Evolutionary conservation across 1,140 invertebrate genomes (phyloP).

Genomic region (Papilio glaucus): DNA sequence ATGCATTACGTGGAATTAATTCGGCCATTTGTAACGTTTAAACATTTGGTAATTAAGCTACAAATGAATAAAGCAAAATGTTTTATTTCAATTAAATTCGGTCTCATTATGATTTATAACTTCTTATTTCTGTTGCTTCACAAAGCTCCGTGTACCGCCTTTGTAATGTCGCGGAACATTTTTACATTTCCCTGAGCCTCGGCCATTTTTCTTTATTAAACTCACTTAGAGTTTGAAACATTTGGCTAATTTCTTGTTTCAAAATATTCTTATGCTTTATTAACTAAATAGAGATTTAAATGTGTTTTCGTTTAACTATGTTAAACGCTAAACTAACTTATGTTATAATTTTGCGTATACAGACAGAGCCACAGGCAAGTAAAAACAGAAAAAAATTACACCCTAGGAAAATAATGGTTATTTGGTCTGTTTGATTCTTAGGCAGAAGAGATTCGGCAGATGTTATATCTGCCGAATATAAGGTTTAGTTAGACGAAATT

Average conservation of each 20-base stretch:
- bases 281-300: too few relatives aligned
- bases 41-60: background rate
- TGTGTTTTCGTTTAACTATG: too few relatives aligned
- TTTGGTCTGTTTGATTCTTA: too few relatives aligned
- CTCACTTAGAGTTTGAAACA: background rate
- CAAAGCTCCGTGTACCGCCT: background rate
- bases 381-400: too few relatives aligned
- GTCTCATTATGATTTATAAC: slow-evolving; percentile 8
- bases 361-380: too few relatives aligned
- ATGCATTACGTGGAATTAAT: too few relatives aligned
- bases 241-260: too few relatives aligned
- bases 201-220: slow-evolving; percentile 16
- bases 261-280: too few relatives aligned
- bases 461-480: slow-evolving; percentile 9
- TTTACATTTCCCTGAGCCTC: background rate
- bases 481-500: slow-evolving; percentile 2
- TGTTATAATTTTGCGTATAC: too few relatives aligned
- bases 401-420: too few relatives aligned
- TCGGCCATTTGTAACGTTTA: background rate
- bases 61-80: slow-evolving; percentile 9
- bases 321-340: too few relatives aligned
- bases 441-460: too few relatives aligned
- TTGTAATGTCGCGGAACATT: slow-evolving; percentile 10
- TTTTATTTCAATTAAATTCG: slow-evolving; percentile 20
- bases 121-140: slow-evolving; percentile 11